Base-by-base conservation (phyloP, 2,797 vertebrate species). In the Sandelia bainsii region DNA sequence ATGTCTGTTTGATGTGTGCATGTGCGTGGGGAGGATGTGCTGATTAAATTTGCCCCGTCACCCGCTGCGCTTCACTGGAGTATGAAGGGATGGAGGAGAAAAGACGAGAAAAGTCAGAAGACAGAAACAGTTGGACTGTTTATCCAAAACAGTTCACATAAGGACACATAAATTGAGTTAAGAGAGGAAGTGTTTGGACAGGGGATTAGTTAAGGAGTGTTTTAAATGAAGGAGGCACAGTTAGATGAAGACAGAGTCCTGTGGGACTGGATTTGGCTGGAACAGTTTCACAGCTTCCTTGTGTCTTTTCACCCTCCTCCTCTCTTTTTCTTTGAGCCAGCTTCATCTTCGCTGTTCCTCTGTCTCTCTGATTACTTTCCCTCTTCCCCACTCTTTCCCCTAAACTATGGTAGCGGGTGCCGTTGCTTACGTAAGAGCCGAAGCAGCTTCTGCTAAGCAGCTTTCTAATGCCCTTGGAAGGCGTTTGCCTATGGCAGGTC, bases 391-490 rank as follows among this genome's bases (percentile, higher is more conserved):
- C 57, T 42, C 64, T 53, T 29, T 16, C 59, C 72, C 49, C 69
- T 45, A 69, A 81, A 86, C 68, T 69, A 57, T 14, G 32, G 76
- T 51, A 46, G 70, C 1, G 66, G 71, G 86, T 22, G 77, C 27
- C 20, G 13, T 65, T 60, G 66, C 87, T 91, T 90, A 83, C 46
- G 34, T 88, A 91, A 91, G 70, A 87, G 70, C 62, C 9, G 72
- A 71, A 85, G 84, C 83, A 58, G 90, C 82, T 89, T 87, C 82
- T 34, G 75, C 82, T 93, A 92, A 91, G 89, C 81, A 42, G 91
- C 89, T 93, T 93, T 90, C 77, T 77, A 56, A 83, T 73, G 87
- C 81, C 89, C 88, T 86, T 89, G 90, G 71, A 86, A 84, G 81
- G 81, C 75, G 69, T 83, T 89, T 85, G 87, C 91, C 75, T 49